Evolutionary conservation across 2,113 vertebrate species (phyloP).

Genomic region (Uropsilus gracilis): DNA sequence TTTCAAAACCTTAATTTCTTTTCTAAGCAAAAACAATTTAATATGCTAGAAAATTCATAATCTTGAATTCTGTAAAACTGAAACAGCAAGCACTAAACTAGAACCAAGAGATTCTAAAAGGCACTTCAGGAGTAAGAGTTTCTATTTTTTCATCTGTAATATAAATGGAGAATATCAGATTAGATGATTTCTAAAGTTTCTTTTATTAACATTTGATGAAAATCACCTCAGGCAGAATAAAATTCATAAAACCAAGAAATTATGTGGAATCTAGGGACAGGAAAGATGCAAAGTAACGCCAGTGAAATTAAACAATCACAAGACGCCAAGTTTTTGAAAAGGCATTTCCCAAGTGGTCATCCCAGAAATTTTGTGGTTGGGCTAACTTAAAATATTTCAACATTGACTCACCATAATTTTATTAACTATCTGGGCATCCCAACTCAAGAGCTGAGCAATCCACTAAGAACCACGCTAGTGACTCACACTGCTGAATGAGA

Average conservation of each 20-base stretch:
- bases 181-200: constrained; percentile 26
- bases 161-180: constrained; percentile 38
- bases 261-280: background rate
- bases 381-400: constrained; percentile 7
- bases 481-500: constrained; percentile 61
- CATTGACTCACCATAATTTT: background rate
- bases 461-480: constrained; percentile 3
- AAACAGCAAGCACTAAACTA: background rate
- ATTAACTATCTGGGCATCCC: background rate
- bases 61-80: constrained; percentile 2
- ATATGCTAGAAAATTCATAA: constrained; percentile 30
- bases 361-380: background rate
- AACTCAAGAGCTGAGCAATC: background rate
- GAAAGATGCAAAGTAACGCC: constrained; percentile 28
- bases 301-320: constrained; percentile 44
- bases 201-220: constrained; percentile 36
- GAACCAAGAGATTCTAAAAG: constrained; percentile 1
- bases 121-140: background rate
- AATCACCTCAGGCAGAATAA: constrained; percentile 25
- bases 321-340: constrained; percentile 34
- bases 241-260: constrained; percentile 49
- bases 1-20: constrained; percentile 52
- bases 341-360: constrained; percentile 42
- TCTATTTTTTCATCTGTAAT: constrained; percentile 39
- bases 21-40: constrained; percentile 43